phyloP scores from a whole-genome alignment of 2,113 vertebrate genomes.

The Pangasianodon hypophthalmus region DNA sequence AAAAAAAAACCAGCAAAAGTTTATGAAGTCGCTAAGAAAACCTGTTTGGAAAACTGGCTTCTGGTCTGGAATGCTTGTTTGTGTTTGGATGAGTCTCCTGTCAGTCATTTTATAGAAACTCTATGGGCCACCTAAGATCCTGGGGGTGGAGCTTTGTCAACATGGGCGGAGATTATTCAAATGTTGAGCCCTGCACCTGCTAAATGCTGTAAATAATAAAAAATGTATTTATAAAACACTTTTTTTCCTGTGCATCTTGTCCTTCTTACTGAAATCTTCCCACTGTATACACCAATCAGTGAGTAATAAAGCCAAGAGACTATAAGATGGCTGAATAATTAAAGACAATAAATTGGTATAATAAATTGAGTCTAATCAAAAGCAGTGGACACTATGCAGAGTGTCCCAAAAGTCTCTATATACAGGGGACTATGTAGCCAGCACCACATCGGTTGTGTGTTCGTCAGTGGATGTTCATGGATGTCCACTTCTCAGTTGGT shows the following conservation, averaged over 20 bases:
- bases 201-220: background rate
- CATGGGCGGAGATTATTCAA: background rate
- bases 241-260: background rate
- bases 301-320: background rate
- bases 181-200: background rate
- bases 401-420: no score
- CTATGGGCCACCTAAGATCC: background rate
- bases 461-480: no score
- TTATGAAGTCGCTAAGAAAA: background rate
- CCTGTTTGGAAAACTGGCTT: background rate
- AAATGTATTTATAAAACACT: background rate
- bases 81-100: background rate
- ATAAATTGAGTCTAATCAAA: background rate
- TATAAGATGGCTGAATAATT: background rate
- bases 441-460: no score
- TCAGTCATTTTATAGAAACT: background rate
- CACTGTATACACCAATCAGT: background rate
- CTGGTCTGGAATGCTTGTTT: background rate
- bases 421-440: no score
- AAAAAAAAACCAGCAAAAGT: no score
- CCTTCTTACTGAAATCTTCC: background rate
- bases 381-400: background rate
- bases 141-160: background rate
- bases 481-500: no score
- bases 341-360: background rate